phyloP scores from a whole-genome alignment of 2,888 invertebrate species.

The Sycophila texana region DNA sequence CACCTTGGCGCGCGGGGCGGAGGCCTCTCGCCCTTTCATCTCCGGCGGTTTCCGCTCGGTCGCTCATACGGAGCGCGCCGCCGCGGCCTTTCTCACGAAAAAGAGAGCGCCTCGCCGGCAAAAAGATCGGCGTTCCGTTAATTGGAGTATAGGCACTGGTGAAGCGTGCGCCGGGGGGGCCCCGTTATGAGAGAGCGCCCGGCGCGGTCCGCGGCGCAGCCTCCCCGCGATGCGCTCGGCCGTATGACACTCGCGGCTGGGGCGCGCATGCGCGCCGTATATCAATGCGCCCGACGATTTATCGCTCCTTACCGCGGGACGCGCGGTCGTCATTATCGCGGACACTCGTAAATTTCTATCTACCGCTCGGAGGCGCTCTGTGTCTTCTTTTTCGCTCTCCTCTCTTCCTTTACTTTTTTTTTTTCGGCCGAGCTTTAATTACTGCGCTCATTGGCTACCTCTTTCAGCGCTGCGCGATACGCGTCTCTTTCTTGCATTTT shows the following conservation, averaged over 20 bases:
- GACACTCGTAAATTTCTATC: conserved; percentile 51
- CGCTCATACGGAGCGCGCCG: conserved; percentile 20
- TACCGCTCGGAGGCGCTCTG: conserved; percentile 13
- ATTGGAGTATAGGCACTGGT: conserved; percentile 44
- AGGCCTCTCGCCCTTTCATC: conserved; percentile 24
- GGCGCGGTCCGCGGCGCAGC: conserved; percentile 12
- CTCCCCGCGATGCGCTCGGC: conserved; percentile 6
- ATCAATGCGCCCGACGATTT: conserved; percentile 54
- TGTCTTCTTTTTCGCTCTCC: not conserved
- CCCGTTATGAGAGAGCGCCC: conserved; percentile 17
- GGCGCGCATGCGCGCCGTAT: conserved; percentile 53
- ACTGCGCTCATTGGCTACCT: conserved; percentile 51
- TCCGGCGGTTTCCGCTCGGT: conserved; percentile 44
- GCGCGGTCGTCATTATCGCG: conserved; percentile 51
- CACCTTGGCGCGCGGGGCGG: no score
- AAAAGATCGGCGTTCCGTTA: conserved; percentile 54
- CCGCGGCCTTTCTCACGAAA: not conserved
- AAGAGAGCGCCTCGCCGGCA: conserved; percentile 35
- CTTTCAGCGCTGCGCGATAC: not conserved
- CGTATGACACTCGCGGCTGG: not conserved
- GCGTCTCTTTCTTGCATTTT: not conserved
- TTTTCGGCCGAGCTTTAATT: conserved; percentile 43
- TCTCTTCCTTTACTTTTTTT: not conserved
- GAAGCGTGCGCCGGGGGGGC: conserved; percentile 1
- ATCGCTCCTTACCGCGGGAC: conserved; percentile 49